Evolutionary conservation across 2,797 vertebrate species (phyloP).

Genomic region (Spinus pinus): DNA sequence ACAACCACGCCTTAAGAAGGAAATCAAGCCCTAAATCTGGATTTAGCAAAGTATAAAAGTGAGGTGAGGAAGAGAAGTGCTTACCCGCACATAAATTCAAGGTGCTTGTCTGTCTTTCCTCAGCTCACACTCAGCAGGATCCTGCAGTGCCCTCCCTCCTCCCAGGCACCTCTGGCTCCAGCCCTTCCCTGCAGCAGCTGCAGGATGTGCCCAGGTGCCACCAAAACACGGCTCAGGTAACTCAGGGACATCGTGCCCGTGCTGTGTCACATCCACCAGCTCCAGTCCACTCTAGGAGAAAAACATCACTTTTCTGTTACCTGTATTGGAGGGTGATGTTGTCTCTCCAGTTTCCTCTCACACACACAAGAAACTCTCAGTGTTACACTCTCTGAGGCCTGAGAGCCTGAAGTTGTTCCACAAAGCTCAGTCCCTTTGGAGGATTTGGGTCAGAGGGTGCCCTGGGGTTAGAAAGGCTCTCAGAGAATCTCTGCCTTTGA

Average conservation of each 20-base stretch:
- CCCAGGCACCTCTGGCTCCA: background rate
- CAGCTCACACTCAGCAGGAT: background rate
- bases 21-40: background rate
- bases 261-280: background rate
- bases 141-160: background rate
- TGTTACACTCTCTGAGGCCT: accelerated
- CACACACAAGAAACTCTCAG: accelerated
- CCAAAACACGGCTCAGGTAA: accelerated
- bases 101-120: background rate
- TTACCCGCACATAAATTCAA: background rate
- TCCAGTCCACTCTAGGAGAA: background rate
- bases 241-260: accelerated
- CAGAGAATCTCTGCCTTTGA: background rate
- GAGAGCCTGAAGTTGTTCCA: background rate
- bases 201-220: background rate
- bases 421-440: background rate
- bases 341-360: background rate
- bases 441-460: background rate
- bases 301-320: background rate
- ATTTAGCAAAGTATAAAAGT: background rate
- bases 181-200: background rate
- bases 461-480: background rate
- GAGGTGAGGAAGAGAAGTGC: background rate
- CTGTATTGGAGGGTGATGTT: background rate
- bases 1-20: background rate